A percentile compares a stretch with the other conserved stretches of the same genome.
phyloP scores from a whole-genome alignment of 1,140 invertebrate genomes.

The Eubasilissa regina region DNA sequence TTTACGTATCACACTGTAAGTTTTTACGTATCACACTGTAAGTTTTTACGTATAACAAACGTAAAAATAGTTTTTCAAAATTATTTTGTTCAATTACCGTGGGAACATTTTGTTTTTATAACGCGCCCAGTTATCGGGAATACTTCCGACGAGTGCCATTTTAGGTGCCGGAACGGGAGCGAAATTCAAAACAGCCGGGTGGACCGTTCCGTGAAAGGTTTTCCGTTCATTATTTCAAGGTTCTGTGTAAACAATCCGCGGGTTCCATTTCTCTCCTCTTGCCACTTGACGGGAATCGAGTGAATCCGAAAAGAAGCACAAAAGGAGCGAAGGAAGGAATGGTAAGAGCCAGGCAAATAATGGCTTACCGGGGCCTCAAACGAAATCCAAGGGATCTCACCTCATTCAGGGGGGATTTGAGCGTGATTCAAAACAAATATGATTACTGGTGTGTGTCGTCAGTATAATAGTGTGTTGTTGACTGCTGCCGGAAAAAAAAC shows the following conservation, averaged over 20 bases:
- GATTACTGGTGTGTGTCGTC: conserved; percentile 44
- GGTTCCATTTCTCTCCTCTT: conserved; percentile 26
- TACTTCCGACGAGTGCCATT: conserved; percentile 14
- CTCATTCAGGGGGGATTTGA: conserved; percentile 42
- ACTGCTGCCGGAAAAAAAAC: background rate
- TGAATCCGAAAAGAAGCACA: conserved; percentile 53
- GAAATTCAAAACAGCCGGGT: conserved; percentile 24
- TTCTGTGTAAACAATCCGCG: conserved; percentile 53
- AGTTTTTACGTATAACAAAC: too few species aligned
- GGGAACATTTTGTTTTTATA: background rate
- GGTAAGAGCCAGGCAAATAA: conserved; percentile 55
- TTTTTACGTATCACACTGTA: too few species aligned
- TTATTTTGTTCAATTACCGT: too few species aligned
- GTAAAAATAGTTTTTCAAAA: too few species aligned
- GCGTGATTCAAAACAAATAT: conserved; percentile 59
- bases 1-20: too few species aligned
- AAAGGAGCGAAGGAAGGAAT: conserved; percentile 47
- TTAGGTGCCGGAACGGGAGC: conserved; percentile 3
- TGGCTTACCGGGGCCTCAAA: conserved; percentile 51
- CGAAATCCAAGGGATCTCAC: conserved; percentile 30
- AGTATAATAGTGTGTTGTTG: background rate
- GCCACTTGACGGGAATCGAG: conserved; percentile 45
- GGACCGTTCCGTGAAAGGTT: conserved; percentile 36
- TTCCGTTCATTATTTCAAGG: conserved; percentile 54
- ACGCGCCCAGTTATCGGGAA: background rate